These are phyloP conservation scores for Brachyptera putata DNA, from an alignment of 2,888 invertebrate genomes.

Conservation along the genomic window DNA sequence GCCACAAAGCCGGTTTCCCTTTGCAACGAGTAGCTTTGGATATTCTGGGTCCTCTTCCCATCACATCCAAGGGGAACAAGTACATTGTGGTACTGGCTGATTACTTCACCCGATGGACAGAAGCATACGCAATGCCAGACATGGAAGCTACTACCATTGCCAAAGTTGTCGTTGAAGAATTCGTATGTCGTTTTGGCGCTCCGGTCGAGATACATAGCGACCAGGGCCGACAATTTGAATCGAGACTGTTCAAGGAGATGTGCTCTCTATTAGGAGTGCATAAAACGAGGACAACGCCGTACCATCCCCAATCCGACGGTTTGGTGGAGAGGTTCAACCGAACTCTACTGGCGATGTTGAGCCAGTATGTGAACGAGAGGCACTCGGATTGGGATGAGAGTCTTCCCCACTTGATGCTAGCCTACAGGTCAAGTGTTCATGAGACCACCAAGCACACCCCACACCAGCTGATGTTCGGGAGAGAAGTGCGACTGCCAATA, in stretches of 20 bases:
- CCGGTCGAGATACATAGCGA: not conserved
- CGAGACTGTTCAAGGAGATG: not conserved
- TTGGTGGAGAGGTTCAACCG: slow-evolving; percentile 2
- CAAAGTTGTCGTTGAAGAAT: not conserved
- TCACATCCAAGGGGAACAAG: not conserved
- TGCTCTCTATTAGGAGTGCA: not conserved
- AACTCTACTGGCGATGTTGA: not conserved
- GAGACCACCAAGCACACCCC: not conserved
- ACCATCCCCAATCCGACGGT: not conserved
- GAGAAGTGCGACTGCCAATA: not conserved
- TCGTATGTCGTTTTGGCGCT: not conserved
- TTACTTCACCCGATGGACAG: not conserved
- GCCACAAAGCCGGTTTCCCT: not conserved
- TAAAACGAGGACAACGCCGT: not conserved
- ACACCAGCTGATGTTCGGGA: not conserved
- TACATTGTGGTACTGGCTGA: slow-evolving; percentile 1
- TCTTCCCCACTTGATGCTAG: not conserved
- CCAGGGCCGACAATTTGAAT: not conserved
- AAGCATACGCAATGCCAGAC: not conserved
- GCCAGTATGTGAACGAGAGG: not conserved
- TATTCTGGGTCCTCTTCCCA: slow-evolving; percentile 4
- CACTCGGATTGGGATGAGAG: not conserved
- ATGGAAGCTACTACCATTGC: not conserved
- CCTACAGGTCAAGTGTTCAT: not conserved
- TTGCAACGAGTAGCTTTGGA: not conserved